Conservation (phyloP, 2,888 invertebrate species). For the Drosophila pegasa region DNA sequence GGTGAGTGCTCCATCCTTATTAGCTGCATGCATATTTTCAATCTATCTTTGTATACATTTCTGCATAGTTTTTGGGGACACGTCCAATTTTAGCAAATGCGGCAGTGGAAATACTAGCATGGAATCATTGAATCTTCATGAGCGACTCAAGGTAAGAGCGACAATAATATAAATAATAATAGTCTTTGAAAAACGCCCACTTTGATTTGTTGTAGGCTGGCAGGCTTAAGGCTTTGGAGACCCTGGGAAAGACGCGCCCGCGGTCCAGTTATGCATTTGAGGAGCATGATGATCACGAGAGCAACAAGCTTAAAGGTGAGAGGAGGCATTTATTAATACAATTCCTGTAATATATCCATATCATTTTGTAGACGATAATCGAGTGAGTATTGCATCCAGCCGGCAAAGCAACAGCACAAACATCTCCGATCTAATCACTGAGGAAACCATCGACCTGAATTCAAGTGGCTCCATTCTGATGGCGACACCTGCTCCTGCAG, state of each 20-base stretch:
- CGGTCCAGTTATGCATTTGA: constrained; percentile 35
- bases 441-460: constrained; percentile 83
- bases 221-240: constrained; percentile 76
- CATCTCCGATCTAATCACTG: constrained; percentile 82
- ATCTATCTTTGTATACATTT: neutral
- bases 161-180: neutral
- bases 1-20: constrained; percentile 38
- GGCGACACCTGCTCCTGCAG: constrained; percentile 48
- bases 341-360: neutral
- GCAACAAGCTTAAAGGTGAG: constrained; percentile 28
- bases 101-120: constrained; percentile 31
- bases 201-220: constrained; percentile 58
- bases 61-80: constrained; percentile 79
- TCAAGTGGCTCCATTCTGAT: constrained; percentile 57
- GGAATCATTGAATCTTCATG: constrained; percentile 51
- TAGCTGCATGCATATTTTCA: neutral
- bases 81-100: constrained; percentile 61
- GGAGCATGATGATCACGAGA: neutral
- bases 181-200: constrained; percentile 1
- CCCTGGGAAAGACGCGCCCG: constrained; percentile 67
- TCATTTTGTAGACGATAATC: constrained; percentile 12
- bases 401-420: constrained; percentile 67
- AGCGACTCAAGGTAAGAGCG: constrained; percentile 70
- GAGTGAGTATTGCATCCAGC: constrained; percentile 58
- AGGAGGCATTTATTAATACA: neutral